These are phyloP conservation scores for Eueides isabella DNA, from an alignment of 1,140 invertebrate genomes.

Conservation along the genomic window DNA sequence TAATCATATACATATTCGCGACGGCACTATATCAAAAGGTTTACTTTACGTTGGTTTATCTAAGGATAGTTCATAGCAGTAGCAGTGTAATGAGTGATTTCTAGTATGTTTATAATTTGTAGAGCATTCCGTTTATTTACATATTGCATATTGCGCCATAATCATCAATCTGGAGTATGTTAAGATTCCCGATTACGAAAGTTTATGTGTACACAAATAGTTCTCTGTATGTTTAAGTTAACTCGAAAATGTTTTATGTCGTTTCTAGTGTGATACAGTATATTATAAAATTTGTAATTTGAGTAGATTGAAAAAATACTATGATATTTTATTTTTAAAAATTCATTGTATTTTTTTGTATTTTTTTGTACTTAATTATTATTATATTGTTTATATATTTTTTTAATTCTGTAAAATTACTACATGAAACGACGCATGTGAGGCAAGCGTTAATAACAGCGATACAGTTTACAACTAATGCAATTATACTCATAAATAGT, in stretches of 20 bases:
- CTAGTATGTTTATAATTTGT: neutral
- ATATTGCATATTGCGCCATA: slow-evolving; percentile 2
- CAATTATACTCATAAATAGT: too few relatives aligned
- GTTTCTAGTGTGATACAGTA: neutral
- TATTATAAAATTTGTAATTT: too few relatives aligned
- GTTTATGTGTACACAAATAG: neutral
- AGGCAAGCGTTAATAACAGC: too few relatives aligned
- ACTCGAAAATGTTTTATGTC: neutral
- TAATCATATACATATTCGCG: slow-evolving; percentile 2
- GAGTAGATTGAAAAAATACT: too few relatives aligned
- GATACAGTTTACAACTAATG: too few relatives aligned
- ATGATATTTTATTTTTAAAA: too few relatives aligned
- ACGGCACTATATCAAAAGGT: neutral
- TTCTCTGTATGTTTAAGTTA: neutral
- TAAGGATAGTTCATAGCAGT: neutral
- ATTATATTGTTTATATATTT: too few relatives aligned
- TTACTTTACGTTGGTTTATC: neutral
- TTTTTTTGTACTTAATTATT: too few relatives aligned
- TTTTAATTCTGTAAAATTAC: too few relatives aligned
- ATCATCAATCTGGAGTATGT: neutral
- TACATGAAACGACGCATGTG: too few relatives aligned
- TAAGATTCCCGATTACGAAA: neutral
- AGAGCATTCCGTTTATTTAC: neutral
- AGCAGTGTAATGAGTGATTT: neutral
- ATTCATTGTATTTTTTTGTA: too few relatives aligned